Percentiles rank a stretch among this genome's conserved stretches.
Conservation (phyloP, 2,113 vertebrate species). For the Aptenodytes forsteri region DNA sequence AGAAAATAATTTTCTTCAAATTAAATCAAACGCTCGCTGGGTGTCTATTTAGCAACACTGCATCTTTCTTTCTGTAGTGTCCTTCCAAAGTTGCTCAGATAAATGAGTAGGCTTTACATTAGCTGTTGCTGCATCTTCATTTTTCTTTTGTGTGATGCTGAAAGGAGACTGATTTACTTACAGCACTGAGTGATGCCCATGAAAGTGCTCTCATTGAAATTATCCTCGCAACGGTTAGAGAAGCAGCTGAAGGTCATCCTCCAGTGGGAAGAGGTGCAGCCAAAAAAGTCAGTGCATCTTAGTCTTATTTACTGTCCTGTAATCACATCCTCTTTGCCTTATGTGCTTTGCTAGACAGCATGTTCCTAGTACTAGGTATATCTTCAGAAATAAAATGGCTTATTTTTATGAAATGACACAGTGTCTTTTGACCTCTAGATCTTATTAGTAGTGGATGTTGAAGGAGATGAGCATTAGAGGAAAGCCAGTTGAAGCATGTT, state of each 20-base stretch:
- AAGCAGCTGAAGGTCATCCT: conserved; percentile 84
- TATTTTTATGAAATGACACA: background rate
- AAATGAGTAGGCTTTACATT: background rate
- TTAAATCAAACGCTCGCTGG: background rate
- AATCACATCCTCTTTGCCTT: background rate
- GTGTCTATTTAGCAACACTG: background rate
- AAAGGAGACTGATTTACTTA: conserved; percentile 41
- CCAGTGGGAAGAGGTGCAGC: conserved; percentile 81
- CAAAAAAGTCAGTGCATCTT: conserved; percentile 81
- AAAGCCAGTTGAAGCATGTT: background rate
- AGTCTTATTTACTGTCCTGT: background rate
- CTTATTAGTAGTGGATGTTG: background rate
- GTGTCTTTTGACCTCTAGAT: background rate
- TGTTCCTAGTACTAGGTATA: background rate
- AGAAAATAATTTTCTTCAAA: background rate
- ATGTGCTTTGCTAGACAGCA: background rate
- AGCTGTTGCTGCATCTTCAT: background rate
- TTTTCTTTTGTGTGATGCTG: background rate
- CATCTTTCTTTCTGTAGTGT: background rate
- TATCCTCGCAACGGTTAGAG: conserved; percentile 81
- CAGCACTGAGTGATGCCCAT: conserved; percentile 76
- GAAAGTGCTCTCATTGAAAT: conserved; percentile 82
- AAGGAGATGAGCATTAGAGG: background rate
- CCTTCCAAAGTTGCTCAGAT: background rate
- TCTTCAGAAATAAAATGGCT: background rate